Conservation (phyloP, 1,140 invertebrate species). For the Caerostris extrusa region DNA sequence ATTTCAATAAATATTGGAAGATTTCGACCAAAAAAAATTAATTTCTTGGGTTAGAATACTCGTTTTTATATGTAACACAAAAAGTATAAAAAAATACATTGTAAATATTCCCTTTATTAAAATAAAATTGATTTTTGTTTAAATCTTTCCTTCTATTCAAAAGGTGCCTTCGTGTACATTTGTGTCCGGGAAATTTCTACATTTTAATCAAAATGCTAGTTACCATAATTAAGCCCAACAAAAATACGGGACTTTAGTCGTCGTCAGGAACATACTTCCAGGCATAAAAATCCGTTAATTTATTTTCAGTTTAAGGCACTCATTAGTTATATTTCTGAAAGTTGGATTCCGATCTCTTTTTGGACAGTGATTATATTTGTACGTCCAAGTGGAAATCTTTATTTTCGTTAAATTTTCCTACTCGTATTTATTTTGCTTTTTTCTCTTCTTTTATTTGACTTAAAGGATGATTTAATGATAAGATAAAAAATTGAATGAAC, state of each 20-base stretch:
- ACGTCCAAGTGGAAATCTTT: conserved; percentile 26
- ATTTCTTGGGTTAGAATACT: too few relatives aligned
- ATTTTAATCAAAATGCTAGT: conserved; percentile 19
- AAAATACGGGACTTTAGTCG: background rate
- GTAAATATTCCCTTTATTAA: background rate
- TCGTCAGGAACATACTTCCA: conserved; percentile 1
- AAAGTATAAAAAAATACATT: background rate
- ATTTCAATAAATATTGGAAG: too few relatives aligned
- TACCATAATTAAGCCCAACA: conserved; percentile 9
- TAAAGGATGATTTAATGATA: conserved; percentile 30
- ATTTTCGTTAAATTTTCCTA: background rate
- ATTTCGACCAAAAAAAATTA: too few relatives aligned
- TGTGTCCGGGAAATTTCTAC: background rate
- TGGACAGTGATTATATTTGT: conserved; percentile 28
- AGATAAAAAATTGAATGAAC: background rate
- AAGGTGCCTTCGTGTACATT: background rate
- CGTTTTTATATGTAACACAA: too few relatives aligned
- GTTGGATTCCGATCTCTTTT: background rate
- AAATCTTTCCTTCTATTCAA: background rate
- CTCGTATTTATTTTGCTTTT: background rate
- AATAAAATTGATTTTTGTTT: background rate
- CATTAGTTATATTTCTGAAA: conserved; percentile 11
- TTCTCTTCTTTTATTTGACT: background rate
- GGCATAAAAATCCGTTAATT: conserved; percentile 16
- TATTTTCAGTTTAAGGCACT: conserved; percentile 20